These are phyloP conservation scores for Pipistrellus kuhlii DNA, from an alignment of 2,797 vertebrate species.

Conservation along the genomic window DNA sequence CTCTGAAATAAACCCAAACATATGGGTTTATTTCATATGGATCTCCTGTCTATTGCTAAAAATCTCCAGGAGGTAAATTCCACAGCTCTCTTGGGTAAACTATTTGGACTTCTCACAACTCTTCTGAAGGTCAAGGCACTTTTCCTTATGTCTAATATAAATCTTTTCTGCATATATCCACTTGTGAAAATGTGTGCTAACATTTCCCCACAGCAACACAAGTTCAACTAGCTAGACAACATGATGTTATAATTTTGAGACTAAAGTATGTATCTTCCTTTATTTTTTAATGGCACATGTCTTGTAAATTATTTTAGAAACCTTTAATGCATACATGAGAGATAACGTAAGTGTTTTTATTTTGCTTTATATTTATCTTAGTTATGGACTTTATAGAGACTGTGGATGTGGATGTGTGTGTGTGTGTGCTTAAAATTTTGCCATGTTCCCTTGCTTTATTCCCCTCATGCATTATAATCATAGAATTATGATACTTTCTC, in stretches of 20 bases:
- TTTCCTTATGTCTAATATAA: slow-evolving; percentile 76
- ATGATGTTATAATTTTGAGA: slow-evolving; percentile 56
- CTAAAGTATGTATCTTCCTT: slow-evolving; percentile 28
- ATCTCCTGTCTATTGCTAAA: slow-evolving; percentile 65
- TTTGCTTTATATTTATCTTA: slow-evolving; percentile 45
- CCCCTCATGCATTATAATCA: slow-evolving; percentile 24
- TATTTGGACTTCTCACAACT: slow-evolving; percentile 71
- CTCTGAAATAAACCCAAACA: slow-evolving; percentile 64
- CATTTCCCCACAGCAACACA: slow-evolving; percentile 51
- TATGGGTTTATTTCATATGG: slow-evolving; percentile 60
- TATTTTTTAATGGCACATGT: neutral
- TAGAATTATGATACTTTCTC: slow-evolving; percentile 29
- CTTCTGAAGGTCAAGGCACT: slow-evolving; percentile 66
- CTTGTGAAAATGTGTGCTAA: slow-evolving; percentile 59
- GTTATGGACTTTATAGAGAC: neutral
- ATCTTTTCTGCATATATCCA: slow-evolving; percentile 69
- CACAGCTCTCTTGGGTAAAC: slow-evolving; percentile 75
- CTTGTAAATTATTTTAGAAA: slow-evolving; percentile 54
- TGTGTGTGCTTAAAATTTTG: neutral
- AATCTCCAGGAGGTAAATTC: slow-evolving; percentile 78
- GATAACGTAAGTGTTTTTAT: slow-evolving; percentile 38
- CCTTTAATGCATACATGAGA: neutral
- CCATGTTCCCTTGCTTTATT: neutral
- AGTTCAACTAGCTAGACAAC: slow-evolving; percentile 52
- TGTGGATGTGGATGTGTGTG: neutral